Conservation (phyloP, 2,113 vertebrate species). For the Barbus barbus region DNA sequence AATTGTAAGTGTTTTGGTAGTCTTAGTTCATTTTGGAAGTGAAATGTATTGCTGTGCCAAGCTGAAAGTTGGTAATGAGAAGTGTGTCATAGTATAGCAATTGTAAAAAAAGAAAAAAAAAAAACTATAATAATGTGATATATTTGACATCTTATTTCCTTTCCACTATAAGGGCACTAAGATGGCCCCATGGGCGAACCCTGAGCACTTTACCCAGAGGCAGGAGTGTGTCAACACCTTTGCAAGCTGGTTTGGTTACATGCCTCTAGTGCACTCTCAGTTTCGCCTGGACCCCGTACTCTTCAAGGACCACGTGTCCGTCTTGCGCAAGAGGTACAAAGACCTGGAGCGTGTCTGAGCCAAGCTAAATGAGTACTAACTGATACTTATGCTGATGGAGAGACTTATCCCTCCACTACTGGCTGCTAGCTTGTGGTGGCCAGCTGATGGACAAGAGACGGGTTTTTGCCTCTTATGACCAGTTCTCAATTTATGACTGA, state of each 20-base stretch:
- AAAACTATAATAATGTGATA: too few relatives aligned
- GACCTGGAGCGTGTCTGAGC: slow-evolving; percentile 82
- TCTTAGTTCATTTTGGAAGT: too few relatives aligned
- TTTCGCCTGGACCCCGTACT: slow-evolving; percentile 91
- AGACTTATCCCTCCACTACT: slow-evolving; percentile 23
- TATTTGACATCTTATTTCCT: background rate
- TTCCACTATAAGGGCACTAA: slow-evolving; percentile 67
- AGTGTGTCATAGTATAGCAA: too few relatives aligned
- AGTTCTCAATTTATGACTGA: slow-evolving; percentile 46
- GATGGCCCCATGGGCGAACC: slow-evolving; percentile 76
- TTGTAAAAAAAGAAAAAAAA: too few relatives aligned
- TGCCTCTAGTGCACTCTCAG: slow-evolving; percentile 91
- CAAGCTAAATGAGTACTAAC: background rate
- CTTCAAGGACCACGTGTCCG: slow-evolving; percentile 93
- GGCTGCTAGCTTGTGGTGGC: slow-evolving; percentile 38
- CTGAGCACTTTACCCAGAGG: slow-evolving; percentile 77
- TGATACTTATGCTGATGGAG: slow-evolving; percentile 23
- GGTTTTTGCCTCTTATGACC: slow-evolving; percentile 37
- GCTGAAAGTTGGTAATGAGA: too few relatives aligned
- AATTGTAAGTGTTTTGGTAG: too few relatives aligned
- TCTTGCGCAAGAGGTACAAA: slow-evolving; percentile 91
- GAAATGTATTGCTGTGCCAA: too few relatives aligned
- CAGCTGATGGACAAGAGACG: slow-evolving; percentile 5
- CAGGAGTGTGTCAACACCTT: slow-evolving; percentile 83
- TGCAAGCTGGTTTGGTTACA: slow-evolving; percentile 84